Conservation (phyloP, 2,888 invertebrate genomes). For the Drymonia ruficornis region DNA sequence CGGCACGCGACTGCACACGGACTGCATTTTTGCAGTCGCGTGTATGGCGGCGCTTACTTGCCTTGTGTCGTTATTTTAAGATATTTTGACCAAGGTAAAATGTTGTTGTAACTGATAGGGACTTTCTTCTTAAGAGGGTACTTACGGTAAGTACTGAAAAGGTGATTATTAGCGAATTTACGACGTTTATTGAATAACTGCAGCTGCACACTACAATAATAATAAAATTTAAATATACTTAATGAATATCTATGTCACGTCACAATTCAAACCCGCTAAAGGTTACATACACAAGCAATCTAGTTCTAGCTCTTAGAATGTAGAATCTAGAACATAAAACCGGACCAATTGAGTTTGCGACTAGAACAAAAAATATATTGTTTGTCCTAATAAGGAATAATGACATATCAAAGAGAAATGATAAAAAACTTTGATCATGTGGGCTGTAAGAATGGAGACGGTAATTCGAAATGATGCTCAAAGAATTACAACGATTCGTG, state of each 20-base stretch:
- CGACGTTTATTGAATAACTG: too few relatives aligned
- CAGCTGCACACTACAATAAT: too few relatives aligned
- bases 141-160: too few relatives aligned
- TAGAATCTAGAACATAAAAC: constrained; percentile 2
- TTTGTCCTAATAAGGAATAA: neutral
- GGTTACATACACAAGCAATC: neutral
- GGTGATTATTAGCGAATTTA: too few relatives aligned
- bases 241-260: neutral
- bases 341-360: neutral
- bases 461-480: neutral
- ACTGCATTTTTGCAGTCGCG: too few relatives aligned
- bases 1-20: too few relatives aligned
- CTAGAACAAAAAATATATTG: neutral
- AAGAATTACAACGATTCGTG: neutral
- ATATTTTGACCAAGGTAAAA: too few relatives aligned
- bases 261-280: neutral
- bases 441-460: neutral
- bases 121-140: too few relatives aligned
- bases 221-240: too few relatives aligned
- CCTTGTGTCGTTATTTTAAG: too few relatives aligned
- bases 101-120: too few relatives aligned
- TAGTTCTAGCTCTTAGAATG: constrained; percentile 4
- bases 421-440: neutral
- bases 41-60: too few relatives aligned
- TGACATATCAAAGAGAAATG: neutral